Evolutionary conservation across 2,797 vertebrate species (phyloP).

Genomic region (Lerista edwardsae): DNA sequence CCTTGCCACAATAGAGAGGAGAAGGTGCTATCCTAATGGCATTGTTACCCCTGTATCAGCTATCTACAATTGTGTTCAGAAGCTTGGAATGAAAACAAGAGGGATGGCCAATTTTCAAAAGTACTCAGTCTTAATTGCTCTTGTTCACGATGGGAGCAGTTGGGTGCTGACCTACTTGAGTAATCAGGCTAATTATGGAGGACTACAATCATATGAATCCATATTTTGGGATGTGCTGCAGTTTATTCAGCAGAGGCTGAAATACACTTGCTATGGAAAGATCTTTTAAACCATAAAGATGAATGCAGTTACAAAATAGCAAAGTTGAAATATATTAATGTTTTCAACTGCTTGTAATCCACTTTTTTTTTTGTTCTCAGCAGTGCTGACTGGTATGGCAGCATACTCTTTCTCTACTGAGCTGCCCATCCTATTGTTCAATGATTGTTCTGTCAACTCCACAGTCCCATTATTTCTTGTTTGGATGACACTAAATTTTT

Average conservation of each 20-base stretch:
- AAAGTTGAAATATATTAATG: not conserved
- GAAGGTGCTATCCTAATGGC: not conserved
- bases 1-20: not conserved
- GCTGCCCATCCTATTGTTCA: slow-evolving; percentile 8
- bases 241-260: not conserved
- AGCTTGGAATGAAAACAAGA: not conserved
- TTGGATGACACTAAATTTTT: too few relatives aligned
- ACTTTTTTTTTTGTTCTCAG: not conserved
- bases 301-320: slow-evolving; percentile 24
- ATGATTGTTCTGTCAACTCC: not conserved
- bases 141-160: slow-evolving; percentile 19
- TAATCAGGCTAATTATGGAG: slow-evolving; percentile 31
- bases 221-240: slow-evolving; percentile 13
- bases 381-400: not conserved
- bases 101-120: slow-evolving; percentile 19
- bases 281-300: slow-evolving; percentile 20
- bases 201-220: not conserved
- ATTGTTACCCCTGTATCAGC: not conserved
- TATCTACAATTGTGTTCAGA: slow-evolving; percentile 2
- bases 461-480: slow-evolving; percentile 17
- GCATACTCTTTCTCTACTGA: not conserved
- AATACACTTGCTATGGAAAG: not conserved
- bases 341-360: not conserved
- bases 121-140: slow-evolving; percentile 17
- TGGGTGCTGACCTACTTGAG: slow-evolving; percentile 37